These are phyloP conservation scores for Sminthurinus signatus DNA, from an alignment of 1,140 invertebrate genomes.

Conservation along the genomic window DNA sequence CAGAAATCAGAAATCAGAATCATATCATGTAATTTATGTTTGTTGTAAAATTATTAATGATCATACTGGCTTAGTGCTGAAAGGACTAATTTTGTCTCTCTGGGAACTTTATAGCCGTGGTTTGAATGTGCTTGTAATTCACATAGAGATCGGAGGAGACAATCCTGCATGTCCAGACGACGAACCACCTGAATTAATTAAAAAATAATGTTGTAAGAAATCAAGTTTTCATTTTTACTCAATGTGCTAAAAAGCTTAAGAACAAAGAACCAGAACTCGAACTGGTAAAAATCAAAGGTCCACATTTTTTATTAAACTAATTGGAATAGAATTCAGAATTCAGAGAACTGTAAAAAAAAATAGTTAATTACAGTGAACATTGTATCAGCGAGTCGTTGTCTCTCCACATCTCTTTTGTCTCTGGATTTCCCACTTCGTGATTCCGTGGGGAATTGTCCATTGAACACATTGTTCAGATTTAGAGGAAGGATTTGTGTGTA, in stretches of 20 bases:
- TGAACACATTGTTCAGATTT: slow-evolving; percentile 29
- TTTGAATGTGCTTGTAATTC: slow-evolving; percentile 36
- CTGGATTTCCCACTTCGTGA: too few relatives aligned
- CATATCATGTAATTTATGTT: too few relatives aligned
- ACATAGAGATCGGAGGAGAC: slow-evolving; percentile 35
- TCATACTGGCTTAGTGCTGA: slow-evolving; percentile 39
- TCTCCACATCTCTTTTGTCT: slow-evolving; percentile 21
- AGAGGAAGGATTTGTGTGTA: slow-evolving; percentile 30
- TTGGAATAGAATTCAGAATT: not conserved
- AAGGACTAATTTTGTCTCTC: slow-evolving; percentile 35
- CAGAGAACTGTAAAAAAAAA: slow-evolving; percentile 3
- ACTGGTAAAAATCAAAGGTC: too few relatives aligned
- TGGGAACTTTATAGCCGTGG: slow-evolving; percentile 26
- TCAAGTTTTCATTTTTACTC: too few relatives aligned
- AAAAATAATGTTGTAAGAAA: too few relatives aligned
- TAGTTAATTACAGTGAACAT: slow-evolving; percentile 42
- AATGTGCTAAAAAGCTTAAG: too few relatives aligned
- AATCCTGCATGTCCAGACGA: slow-evolving; percentile 40
- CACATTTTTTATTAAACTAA: not conserved
- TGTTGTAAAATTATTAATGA: slow-evolving; percentile 1
- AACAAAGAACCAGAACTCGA: too few relatives aligned
- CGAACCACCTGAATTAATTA: slow-evolving; percentile 33
- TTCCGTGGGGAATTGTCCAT: slow-evolving; percentile 7
- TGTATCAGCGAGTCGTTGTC: slow-evolving; percentile 35
- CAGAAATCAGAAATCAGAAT: too few relatives aligned